A percentile compares a stretch with the other conserved stretches of the same genome.
These are phyloP conservation scores for Pantherophis alleghaniensis DNA, from an alignment of 2,797 vertebrate species.

Conservation along the genomic window DNA sequence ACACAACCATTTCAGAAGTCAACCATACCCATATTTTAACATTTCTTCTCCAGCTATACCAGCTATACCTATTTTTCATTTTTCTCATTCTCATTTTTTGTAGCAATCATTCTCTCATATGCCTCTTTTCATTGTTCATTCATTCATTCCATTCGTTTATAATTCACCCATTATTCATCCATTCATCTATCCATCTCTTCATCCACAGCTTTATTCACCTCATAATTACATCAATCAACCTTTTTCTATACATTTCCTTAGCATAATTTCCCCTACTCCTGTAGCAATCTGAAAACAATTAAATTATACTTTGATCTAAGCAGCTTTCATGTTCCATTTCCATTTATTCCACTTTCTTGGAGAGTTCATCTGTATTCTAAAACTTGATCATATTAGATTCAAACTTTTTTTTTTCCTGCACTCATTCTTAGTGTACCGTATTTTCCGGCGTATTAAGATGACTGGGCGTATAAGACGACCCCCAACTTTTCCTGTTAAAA, in stretches of 20 bases:
- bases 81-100: background rate
- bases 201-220: background rate
- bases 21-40: background rate
- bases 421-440: background rate
- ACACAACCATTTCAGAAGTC: background rate
- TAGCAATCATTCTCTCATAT: background rate
- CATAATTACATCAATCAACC: background rate
- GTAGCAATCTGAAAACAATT: background rate
- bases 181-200: background rate
- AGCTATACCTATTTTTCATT: background rate
- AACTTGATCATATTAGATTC: background rate
- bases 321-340: background rate
- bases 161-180: background rate
- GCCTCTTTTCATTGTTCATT: background rate
- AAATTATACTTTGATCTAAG: background rate
- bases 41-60: background rate
- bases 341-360: background rate
- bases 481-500: too few species aligned
- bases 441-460: too few species aligned
- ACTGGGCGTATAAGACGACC: too few species aligned
- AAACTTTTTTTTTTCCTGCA: rapidly evolving
- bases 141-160: background rate
- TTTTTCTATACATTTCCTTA: background rate
- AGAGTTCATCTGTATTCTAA: background rate
- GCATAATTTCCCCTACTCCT: background rate